phyloP scores from a whole-genome alignment of 1,140 invertebrate species.

The Thalassaphorura encarpata region DNA sequence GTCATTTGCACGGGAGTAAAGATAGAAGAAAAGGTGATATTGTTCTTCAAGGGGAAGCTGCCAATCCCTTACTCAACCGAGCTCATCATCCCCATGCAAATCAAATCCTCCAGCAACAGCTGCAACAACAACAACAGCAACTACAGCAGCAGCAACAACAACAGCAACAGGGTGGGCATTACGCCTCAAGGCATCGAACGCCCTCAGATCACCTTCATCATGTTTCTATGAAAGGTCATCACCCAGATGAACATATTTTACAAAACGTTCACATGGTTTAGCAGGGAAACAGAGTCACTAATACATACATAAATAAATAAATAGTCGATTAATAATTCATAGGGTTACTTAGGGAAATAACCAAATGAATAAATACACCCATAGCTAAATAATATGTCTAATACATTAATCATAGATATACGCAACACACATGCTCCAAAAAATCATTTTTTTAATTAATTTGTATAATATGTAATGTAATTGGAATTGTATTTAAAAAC shows the following conservation, averaged over 20 bases:
- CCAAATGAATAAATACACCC: no score
- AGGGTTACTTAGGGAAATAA: no score
- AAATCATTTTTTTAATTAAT: no score
- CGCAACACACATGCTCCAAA: no score
- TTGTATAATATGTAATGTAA: no score
- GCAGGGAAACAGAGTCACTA: no score
- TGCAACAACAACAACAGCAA: background rate
- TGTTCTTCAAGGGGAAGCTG: conserved; percentile 22
- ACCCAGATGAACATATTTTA: conserved; percentile 31
- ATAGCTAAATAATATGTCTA: no score
- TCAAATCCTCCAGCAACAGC: conserved; percentile 2
- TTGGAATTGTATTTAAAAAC: no score
- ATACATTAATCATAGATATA: no score
- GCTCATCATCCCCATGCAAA: conserved; percentile 10
- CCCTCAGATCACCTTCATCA: conserved; percentile 31
- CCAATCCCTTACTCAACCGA: conserved; percentile 29
- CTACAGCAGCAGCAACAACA: background rate
- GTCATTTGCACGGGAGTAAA: conserved; percentile 18
- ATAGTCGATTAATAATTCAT: no score
- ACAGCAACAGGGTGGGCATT: conserved; percentile 10
- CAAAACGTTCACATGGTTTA: conserved; percentile 34
- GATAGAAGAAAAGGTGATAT: conserved; percentile 29
- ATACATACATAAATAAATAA: no score
- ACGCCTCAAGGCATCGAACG: conserved; percentile 13
- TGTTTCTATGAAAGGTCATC: conserved; percentile 30